Conservation (phyloP, 2,888 invertebrate species). For the Trilocha varians region DNA sequence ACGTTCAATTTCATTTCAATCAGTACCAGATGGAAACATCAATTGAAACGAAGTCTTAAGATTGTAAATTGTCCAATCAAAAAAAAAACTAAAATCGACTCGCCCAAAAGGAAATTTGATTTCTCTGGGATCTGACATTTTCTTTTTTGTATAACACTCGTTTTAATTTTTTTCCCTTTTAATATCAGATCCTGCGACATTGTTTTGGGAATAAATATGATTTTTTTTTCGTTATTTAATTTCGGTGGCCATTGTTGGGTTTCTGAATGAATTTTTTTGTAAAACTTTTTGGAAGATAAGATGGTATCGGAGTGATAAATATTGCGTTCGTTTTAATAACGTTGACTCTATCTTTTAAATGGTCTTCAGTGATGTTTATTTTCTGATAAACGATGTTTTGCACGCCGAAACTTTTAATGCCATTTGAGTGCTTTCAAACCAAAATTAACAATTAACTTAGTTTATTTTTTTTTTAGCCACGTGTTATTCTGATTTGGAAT, state of each 20-base stretch:
- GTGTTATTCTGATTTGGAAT: too few relatives aligned
- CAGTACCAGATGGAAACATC: constrained; percentile 7
- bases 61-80: constrained; percentile 8
- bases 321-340: too few relatives aligned
- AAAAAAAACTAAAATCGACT: constrained; percentile 6
- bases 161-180: not conserved
- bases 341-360: too few relatives aligned
- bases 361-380: too few relatives aligned
- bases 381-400: too few relatives aligned
- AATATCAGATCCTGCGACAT: not conserved
- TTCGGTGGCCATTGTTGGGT: not conserved
- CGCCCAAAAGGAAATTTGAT: constrained; percentile 6
- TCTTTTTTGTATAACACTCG: not conserved
- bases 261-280: too few relatives aligned
- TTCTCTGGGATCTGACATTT: not conserved
- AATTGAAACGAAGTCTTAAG: constrained; percentile 4
- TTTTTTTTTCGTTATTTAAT: not conserved
- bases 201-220: not conserved
- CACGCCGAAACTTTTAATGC: too few relatives aligned
- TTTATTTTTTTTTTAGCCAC: too few relatives aligned
- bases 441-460: too few relatives aligned
- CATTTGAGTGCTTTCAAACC: too few relatives aligned
- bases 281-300: too few relatives aligned
- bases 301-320: too few relatives aligned
- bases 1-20: constrained; percentile 12